Base-by-base conservation (phyloP, 2,888 invertebrate genomes). In the Thymelicus lineola region DNA sequence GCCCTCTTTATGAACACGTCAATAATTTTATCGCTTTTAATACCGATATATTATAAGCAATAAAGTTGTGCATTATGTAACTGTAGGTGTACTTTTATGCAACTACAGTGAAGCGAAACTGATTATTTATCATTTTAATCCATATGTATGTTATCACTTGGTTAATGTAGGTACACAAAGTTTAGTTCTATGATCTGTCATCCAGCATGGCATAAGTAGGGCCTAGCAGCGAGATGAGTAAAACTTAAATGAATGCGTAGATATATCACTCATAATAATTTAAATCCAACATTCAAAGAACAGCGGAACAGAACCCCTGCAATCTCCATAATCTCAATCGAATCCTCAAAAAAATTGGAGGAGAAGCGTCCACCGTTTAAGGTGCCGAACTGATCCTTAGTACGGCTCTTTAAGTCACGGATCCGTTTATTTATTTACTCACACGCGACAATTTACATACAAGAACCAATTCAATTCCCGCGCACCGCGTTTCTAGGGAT, bases 391-490 rank as follows among this genome's bases (percentile, higher is more conserved):
- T 86, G 84, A 90, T 85, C 87, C 88, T 69, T 71, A 73, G 76
- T 77, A 77, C 78, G 85, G 85, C 84, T 80, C 82, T 85, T 87
- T 88, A 89, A 90, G 86, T 89, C 89, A 89, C 82, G 80, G 82
- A 86, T 88, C 79, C 83, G 82, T 83, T 84, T 89, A 89, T 89
- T 90, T 91, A 91, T 91, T 91, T 92, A 91, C 91, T 89, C 88
- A 84, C 88, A 88, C 86, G 88, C 88, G 84, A 84, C 86, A 86
- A 90, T 91, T 91, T 91, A 89, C 91, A 90, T 91, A 89, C 86
- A 87, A 86, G 89, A 88, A 86, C 88, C 91, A 90, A 92, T 92
- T 89, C 92, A 91, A 92, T 92, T 89, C 85, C 85, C 81, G 85
- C 86, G 86, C 88, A 86, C 91, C 87, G 89, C 84, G 80, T 88